Conservation (phyloP, 2,888 invertebrate species). For the Meloe dianella region DNA sequence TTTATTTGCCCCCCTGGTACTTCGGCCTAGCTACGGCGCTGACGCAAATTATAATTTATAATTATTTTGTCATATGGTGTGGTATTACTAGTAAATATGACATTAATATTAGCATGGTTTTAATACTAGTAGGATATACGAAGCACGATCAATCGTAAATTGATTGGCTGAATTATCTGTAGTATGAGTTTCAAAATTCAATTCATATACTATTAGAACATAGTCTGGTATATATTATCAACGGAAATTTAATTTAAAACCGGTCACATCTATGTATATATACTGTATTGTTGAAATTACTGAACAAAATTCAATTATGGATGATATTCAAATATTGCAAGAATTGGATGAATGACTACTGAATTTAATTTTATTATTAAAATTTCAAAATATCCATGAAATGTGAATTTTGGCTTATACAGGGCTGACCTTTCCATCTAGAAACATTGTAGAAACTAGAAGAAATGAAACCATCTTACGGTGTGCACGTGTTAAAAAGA, state of each 20-base stretch:
- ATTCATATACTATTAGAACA: background rate
- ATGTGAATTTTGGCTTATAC: no score
- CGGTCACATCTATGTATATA: background rate
- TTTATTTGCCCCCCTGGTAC: no score
- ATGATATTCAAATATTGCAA: no score
- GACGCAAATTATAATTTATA: background rate
- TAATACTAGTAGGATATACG: background rate
- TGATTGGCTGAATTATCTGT: conserved; percentile 3
- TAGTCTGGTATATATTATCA: background rate
- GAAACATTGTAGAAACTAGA: no score
- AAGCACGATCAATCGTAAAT: background rate
- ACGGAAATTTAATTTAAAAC: background rate
- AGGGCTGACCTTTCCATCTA: no score
- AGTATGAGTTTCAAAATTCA: background rate
- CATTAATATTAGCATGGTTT: conserved; percentile 13
- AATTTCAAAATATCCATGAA: no score
- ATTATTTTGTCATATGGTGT: background rate
- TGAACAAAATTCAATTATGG: background rate
- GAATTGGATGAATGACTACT: no score
- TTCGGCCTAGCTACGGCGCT: no score
- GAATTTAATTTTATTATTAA: no score
- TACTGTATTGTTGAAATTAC: conserved; percentile 1
- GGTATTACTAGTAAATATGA: conserved; percentile 17
- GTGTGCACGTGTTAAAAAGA: no score
- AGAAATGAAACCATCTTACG: no score